Evolutionary conservation across 1,140 invertebrate genomes (phyloP).

Genomic region (Drosophila navojoa): DNA sequence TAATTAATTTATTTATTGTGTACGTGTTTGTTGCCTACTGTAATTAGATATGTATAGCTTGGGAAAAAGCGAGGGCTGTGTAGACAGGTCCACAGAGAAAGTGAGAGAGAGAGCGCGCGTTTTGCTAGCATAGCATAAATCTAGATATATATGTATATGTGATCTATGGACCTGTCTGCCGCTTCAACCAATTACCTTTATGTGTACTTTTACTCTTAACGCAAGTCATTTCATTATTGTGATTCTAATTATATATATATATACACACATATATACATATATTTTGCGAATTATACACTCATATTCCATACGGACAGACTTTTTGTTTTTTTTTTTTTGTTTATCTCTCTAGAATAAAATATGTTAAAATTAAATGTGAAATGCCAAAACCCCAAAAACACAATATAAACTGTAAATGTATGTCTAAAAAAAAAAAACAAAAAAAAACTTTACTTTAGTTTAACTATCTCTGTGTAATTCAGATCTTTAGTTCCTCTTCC

Average conservation of each 20-base stretch:
- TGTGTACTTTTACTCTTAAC: slow-evolving; percentile 59
- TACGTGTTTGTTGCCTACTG: slow-evolving; percentile 40
- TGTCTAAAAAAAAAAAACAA: background rate
- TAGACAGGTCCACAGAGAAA: slow-evolving; percentile 11
- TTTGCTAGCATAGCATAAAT: no score
- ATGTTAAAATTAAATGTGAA: background rate
- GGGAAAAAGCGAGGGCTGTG: background rate
- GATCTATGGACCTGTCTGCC: slow-evolving; percentile 23
- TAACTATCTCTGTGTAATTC: background rate
- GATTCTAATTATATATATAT: slow-evolving; percentile 54
- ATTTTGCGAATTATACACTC: slow-evolving; percentile 7
- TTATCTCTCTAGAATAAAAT: no score
- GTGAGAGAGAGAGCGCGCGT: background rate
- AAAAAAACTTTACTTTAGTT: background rate
- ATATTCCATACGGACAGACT: background rate
- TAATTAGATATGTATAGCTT: slow-evolving; percentile 42
- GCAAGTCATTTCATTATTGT: slow-evolving; percentile 72
- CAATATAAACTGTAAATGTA: background rate
- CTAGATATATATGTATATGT: background rate
- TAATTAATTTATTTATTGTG: slow-evolving; percentile 52
- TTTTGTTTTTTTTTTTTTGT: no score
- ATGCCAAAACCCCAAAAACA: background rate
- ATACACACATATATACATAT: background rate
- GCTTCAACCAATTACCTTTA: slow-evolving; percentile 30
- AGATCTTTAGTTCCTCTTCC: background rate